Evolutionary conservation across 1,140 invertebrate species (phyloP).

Genomic region (Pseudobourletiella spinata): DNA sequence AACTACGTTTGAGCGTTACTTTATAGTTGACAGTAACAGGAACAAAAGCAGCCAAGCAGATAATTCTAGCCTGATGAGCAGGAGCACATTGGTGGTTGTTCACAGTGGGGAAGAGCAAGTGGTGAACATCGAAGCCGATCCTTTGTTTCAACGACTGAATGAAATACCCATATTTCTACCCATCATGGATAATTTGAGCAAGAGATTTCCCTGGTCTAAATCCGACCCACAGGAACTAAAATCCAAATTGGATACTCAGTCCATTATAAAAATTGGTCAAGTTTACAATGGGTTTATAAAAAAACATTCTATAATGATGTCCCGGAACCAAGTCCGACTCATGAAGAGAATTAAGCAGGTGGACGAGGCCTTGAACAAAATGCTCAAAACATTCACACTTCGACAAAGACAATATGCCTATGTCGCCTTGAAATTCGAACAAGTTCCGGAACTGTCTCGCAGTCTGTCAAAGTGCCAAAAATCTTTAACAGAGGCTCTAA

Average conservation of each 20-base stretch:
- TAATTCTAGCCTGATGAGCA: not conserved
- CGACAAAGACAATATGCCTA: constrained; percentile 72
- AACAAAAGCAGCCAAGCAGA: not conserved
- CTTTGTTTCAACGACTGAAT: constrained; percentile 4
- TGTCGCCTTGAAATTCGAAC: constrained; percentile 72
- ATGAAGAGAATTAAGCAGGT: constrained; percentile 37
- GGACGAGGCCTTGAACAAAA: constrained; percentile 58
- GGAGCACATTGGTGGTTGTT: constrained; percentile 24
- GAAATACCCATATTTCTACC: constrained; percentile 22
- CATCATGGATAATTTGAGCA: constrained; percentile 20
- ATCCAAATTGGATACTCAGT: constrained; percentile 11
- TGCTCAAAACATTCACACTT: constrained; percentile 61
- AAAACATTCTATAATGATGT: not conserved
- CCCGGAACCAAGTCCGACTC: constrained; percentile 14
- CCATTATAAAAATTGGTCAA: constrained; percentile 15
- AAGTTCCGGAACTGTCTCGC: constrained; percentile 64
- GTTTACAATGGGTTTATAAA: constrained; percentile 11
- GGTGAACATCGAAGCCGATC: constrained; percentile 2
- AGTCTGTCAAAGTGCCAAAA: constrained; percentile 70
- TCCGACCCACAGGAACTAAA: constrained; percentile 5
- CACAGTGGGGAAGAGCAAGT: not conserved
- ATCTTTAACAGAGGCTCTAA: constrained; percentile 58
- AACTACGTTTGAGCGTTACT: not conserved
- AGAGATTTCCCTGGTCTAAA: constrained; percentile 6
- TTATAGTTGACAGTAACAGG: not conserved